A percentile compares a stretch with the other conserved stretches of the same genome.
Evolutionary conservation across 2,797 vertebrate genomes (phyloP).

Genomic region (Oreochromis grahami): DNA sequence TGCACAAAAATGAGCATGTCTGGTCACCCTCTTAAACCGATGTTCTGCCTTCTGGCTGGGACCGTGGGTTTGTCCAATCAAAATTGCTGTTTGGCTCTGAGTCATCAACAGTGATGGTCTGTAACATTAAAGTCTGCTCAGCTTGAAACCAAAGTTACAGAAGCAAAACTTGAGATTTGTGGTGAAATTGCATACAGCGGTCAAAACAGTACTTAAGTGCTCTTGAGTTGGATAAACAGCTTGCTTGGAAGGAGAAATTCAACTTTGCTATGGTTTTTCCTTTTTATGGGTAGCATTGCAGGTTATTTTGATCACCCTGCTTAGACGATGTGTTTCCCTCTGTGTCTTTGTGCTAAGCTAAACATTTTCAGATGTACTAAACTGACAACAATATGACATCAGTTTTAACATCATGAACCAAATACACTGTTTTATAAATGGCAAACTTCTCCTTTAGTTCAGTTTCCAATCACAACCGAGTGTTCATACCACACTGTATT

Average conservation of each 20-base stretch:
- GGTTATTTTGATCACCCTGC: neutral
- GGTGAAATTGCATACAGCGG: neutral
- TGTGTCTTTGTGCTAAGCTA: neutral
- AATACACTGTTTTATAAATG: neutral
- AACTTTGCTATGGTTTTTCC: neutral
- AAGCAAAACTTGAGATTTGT: neutral
- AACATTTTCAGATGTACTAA: neutral
- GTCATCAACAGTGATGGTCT: neutral
- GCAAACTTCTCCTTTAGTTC: neutral
- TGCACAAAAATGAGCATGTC: neutral
- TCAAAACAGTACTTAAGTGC: neutral
- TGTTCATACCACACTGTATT: neutral
- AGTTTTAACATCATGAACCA: neutral
- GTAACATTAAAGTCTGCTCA: neutral
- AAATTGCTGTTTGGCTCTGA: neutral
- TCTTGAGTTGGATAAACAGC: neutral
- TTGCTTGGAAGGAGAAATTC: neutral
- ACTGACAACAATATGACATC: neutral
- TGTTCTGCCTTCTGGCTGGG: neutral
- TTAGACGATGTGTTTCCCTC: neutral
- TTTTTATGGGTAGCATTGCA: neutral
- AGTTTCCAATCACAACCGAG: fast-evolving
- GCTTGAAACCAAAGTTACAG: neutral
- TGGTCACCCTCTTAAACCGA: neutral
- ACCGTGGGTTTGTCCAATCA: neutral